Conservation (phyloP, 2,888 invertebrate species). For the Fragum sueziense region DNA sequence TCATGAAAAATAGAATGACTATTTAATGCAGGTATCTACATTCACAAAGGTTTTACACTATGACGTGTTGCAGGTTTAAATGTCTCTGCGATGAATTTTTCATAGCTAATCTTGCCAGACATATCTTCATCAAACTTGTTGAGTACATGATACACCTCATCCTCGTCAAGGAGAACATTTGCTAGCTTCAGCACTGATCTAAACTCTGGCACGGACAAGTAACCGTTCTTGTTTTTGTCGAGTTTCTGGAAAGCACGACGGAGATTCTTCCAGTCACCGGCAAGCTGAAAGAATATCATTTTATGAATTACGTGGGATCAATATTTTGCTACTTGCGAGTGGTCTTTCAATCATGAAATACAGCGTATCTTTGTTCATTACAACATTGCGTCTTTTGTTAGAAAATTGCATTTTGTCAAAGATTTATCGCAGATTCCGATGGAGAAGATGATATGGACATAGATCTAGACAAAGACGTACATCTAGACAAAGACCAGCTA, state of each 20-base stretch:
- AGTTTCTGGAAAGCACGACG: slow-evolving; percentile 79
- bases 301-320: too few species aligned
- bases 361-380: too few species aligned
- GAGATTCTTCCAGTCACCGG: slow-evolving; percentile 81
- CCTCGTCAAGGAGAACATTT: slow-evolving; percentile 80
- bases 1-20: background rate
- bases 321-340: too few species aligned
- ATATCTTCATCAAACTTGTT: slow-evolving; percentile 79
- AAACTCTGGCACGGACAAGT: slow-evolving; percentile 79
- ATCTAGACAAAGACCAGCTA: too few species aligned
- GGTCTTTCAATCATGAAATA: too few species aligned
- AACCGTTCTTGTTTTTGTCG: slow-evolving; percentile 76
- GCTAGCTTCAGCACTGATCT: slow-evolving; percentile 80
- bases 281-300: slow-evolving; percentile 66
- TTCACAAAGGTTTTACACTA: slow-evolving; percentile 60
- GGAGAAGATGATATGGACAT: too few species aligned
- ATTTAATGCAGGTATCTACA: background rate
- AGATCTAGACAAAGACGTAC: too few species aligned
- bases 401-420: too few species aligned
- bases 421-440: too few species aligned
- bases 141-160: slow-evolving; percentile 81
- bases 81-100: slow-evolving; percentile 79
- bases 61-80: slow-evolving; percentile 74
- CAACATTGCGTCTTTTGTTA: too few species aligned
- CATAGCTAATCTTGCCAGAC: slow-evolving; percentile 79